Evolutionary conservation across 2,888 invertebrate species (phyloP).

Genomic region (Brachypalpus laphriformis): DNA sequence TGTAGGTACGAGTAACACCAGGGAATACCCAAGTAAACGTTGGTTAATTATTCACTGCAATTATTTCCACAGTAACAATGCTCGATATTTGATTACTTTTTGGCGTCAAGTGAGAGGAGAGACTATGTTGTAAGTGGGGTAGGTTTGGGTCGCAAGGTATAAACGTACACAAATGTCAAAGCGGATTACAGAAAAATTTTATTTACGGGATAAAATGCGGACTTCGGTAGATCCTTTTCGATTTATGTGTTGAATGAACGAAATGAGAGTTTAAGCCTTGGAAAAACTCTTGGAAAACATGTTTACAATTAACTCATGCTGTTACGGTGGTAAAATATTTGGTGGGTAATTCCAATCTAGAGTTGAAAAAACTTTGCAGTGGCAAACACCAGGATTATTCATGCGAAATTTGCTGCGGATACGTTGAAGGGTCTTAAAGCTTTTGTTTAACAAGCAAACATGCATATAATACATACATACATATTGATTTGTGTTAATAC

Average conservation of each 20-base stretch:
- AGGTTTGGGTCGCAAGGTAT: background rate
- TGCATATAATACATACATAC: too few species aligned
- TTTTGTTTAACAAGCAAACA: too few species aligned
- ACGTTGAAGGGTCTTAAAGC: too few species aligned
- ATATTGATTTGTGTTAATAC: too few species aligned
- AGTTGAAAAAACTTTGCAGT: background rate
- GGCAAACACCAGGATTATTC: too few species aligned
- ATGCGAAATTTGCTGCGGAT: too few species aligned
- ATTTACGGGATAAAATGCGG: slow-evolving; percentile 48
- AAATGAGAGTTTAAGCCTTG: slow-evolving; percentile 28
- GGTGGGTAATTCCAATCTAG: slow-evolving; percentile 21
- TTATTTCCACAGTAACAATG: slow-evolving; percentile 58
- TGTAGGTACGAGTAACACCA: slow-evolving; percentile 43
- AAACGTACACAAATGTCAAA: slow-evolving; percentile 22
- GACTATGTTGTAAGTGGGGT: background rate
- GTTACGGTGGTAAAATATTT: slow-evolving; percentile 18
- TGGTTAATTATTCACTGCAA: slow-evolving; percentile 43
- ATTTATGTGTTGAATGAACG: slow-evolving; percentile 47
- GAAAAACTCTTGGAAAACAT: background rate
- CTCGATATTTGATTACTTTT: slow-evolving; percentile 64
- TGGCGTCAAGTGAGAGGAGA: background rate
- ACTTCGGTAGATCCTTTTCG: slow-evolving; percentile 32
- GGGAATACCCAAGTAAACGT: slow-evolving; percentile 30
- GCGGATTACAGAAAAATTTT: slow-evolving; percentile 37
- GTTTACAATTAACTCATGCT: slow-evolving; percentile 28